Evolutionary conservation across 2,797 vertebrate species (phyloP).

Genomic region (Anniella stebbinsi): DNA sequence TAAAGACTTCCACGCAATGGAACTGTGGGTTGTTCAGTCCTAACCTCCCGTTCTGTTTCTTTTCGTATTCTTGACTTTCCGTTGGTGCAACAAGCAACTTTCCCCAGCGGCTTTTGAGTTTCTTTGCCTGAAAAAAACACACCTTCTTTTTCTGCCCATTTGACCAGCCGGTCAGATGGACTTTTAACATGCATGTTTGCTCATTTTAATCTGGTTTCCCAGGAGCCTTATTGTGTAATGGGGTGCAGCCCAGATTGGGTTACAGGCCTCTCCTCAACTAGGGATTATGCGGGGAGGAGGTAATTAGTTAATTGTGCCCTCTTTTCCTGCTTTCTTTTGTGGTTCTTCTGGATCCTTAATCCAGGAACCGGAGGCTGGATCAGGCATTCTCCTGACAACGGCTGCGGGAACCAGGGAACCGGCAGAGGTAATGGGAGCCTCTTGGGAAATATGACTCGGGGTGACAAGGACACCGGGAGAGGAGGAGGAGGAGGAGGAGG

Average conservation of each 20-base stretch:
- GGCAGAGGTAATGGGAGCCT: neutral
- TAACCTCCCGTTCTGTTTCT: neutral
- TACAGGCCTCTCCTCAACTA: neutral
- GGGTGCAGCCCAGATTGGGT: constrained; percentile 12
- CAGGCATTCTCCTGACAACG: constrained; percentile 18
- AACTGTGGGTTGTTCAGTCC: neutral
- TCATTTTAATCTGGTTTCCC: neutral
- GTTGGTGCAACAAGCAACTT: neutral
- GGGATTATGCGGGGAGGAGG: constrained; percentile 20
- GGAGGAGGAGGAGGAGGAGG: neutral
- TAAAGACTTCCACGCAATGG: neutral
- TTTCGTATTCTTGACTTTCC: neutral
- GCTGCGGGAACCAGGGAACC: neutral
- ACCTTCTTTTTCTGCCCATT: neutral
- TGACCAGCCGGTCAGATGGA: neutral
- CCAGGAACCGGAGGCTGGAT: neutral
- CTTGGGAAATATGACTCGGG: constrained; percentile 16
- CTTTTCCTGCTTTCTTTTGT: neutral
- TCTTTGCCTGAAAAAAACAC: neutral
- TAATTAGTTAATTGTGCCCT: constrained; percentile 34
- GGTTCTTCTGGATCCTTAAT: constrained; percentile 17
- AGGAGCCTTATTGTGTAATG: constrained; percentile 1
- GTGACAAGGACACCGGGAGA: neutral
- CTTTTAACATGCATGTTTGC: neutral
- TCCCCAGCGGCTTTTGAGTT: too few relatives aligned